A percentile compares a stretch with the other conserved stretches of the same genome.
Evolutionary conservation across 1,140 invertebrate genomes (phyloP).

Genomic region (Drosophila pectinifera): DNA sequence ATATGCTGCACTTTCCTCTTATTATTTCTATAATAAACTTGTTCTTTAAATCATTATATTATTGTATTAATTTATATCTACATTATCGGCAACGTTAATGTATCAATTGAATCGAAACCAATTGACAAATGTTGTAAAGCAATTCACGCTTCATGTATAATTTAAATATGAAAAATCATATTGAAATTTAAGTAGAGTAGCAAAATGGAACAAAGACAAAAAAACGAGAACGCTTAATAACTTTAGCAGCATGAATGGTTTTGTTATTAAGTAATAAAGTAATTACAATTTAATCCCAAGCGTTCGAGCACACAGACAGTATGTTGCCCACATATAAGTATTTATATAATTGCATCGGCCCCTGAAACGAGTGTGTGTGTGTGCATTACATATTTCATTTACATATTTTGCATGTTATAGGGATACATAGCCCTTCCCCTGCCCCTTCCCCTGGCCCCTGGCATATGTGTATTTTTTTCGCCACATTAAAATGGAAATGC

Average conservation of each 20-base stretch:
- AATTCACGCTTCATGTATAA: conserved; percentile 34
- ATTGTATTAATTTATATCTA: not conserved
- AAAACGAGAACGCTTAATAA: conserved; percentile 57
- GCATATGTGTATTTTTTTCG: conserved; percentile 24
- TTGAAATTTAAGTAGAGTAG: conserved; percentile 50
- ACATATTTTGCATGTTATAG: conserved; percentile 31
- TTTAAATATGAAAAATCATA: conserved; percentile 55
- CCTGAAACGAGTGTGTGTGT: not conserved
- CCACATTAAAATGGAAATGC: conserved; percentile 4
- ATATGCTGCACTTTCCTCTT: too few relatives aligned
- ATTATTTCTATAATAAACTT: too few relatives aligned
- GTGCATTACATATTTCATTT: conserved; percentile 42
- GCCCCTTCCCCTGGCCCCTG: too few relatives aligned
- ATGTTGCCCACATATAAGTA: conserved; percentile 6
- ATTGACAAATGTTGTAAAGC: not conserved
- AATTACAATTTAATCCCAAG: conserved; percentile 76
- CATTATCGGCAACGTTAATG: not conserved
- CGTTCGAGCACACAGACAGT: conserved; percentile 33
- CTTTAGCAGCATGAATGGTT: conserved; percentile 77
- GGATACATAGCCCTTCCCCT: not conserved
- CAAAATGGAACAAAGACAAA: not conserved
- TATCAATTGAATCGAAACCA: not conserved
- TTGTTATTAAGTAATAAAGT: conserved; percentile 81
- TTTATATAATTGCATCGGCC: conserved; percentile 8
- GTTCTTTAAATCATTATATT: too few relatives aligned